Conservation (phyloP, 1,140 invertebrate genomes). For the Apocrypta bakeri region DNA sequence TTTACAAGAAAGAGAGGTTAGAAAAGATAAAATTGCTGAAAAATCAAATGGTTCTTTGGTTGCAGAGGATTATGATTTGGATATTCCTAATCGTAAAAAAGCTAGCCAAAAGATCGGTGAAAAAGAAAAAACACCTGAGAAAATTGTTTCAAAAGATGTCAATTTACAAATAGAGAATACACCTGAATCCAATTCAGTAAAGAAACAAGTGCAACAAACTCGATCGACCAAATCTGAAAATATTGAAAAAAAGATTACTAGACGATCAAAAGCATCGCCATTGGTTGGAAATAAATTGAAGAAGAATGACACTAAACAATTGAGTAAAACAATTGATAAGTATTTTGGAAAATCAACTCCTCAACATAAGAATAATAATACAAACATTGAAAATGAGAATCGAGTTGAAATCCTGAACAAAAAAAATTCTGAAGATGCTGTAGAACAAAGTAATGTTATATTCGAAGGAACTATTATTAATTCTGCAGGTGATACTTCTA, state of each 20-base stretch:
- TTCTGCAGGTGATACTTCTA: slow-evolving; percentile 10
- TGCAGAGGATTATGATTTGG: not conserved
- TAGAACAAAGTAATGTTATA: slow-evolving; percentile 26
- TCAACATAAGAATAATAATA: slow-evolving; percentile 8
- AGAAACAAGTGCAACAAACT: slow-evolving; percentile 11
- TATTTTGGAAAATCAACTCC: not conserved
- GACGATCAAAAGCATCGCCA: slow-evolving; percentile 17
- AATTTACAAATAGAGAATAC: slow-evolving; percentile 9
- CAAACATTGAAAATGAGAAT: slow-evolving; percentile 26
- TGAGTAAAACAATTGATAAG: slow-evolving; percentile 30
- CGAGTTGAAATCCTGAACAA: not conserved
- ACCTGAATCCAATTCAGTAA: not conserved
- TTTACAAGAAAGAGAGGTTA: not conserved
- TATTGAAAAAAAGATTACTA: slow-evolving; percentile 19
- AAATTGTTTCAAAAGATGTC: not conserved
- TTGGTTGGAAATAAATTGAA: not conserved
- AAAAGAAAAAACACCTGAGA: not conserved
- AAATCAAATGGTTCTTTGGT: slow-evolving; percentile 4
- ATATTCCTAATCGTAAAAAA: not conserved
- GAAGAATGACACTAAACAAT: not conserved
- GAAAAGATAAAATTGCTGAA: not conserved
- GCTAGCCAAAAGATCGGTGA: not conserved
- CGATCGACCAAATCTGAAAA: not conserved
- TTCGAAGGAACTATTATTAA: slow-evolving; percentile 41
- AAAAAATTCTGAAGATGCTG: not conserved